These are phyloP conservation scores for Notechis scutatus DNA, from an alignment of 2,113 vertebrate genomes.

Conservation along the genomic window DNA sequence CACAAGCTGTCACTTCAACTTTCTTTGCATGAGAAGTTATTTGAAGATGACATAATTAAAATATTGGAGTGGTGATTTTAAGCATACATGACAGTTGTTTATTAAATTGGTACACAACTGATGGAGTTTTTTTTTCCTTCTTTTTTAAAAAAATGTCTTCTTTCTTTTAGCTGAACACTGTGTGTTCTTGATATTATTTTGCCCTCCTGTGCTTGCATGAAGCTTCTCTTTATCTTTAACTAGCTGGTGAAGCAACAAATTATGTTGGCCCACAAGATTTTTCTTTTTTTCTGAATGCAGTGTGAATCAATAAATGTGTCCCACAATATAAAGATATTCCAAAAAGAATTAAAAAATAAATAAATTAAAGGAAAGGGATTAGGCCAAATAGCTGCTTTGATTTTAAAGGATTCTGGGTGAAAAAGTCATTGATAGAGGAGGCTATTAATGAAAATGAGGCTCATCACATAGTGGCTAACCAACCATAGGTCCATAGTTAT, in stretches of 20 bases:
- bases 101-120: conserved; percentile 52
- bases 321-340: background rate
- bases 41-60: conserved; percentile 69
- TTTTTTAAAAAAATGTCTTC: background rate
- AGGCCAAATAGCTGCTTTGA: background rate
- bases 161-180: background rate
- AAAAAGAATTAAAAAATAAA: background rate
- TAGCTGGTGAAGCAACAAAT: background rate
- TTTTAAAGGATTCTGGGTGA: background rate
- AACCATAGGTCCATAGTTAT: background rate
- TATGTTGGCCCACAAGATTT: background rate
- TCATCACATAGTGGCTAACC: background rate
- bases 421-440: background rate
- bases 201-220: background rate
- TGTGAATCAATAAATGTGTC: background rate
- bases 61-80: conserved; percentile 56
- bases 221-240: background rate
- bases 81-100: conserved; percentile 68
- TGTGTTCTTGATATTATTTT: background rate
- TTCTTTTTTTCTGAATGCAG: background rate
- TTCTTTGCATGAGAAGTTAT: conserved; percentile 58
- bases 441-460: background rate
- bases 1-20: conserved; percentile 58
- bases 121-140: background rate
- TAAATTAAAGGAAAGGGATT: background rate